Evolutionary conservation across 2,797 vertebrate species (phyloP).

Genomic region (Molossus alvarezi): DNA sequence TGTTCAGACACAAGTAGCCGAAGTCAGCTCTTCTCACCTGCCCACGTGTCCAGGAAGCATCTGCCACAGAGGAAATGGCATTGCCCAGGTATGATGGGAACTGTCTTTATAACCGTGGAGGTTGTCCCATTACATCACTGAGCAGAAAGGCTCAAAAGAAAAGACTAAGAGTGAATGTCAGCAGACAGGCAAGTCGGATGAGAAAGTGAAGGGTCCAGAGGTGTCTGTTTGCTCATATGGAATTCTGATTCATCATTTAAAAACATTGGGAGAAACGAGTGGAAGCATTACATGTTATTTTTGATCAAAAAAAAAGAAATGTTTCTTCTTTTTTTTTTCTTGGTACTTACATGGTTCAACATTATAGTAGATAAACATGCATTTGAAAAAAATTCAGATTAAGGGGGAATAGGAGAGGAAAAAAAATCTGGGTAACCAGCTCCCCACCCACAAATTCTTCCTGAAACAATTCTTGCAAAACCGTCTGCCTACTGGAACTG

Average conservation of each 20-base stretch:
- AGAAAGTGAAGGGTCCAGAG: conserved; percentile 9
- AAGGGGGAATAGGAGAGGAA: conserved; percentile 23
- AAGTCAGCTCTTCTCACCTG: conserved; percentile 79
- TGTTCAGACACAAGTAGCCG: neutral
- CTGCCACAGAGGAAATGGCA: conserved; percentile 69
- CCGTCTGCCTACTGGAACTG: conserved; percentile 88
- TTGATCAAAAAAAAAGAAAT: conserved; percentile 65
- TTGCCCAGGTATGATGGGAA: conserved; percentile 79
- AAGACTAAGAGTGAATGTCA: neutral
- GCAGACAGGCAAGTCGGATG: neutral
- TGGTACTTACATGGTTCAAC: conserved; percentile 78
- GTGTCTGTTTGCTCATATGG: conserved; percentile 7
- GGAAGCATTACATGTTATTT: conserved; percentile 80
- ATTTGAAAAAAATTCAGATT: conserved; percentile 85
- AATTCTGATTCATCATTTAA: conserved; percentile 80
- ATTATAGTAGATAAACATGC: conserved; percentile 79
- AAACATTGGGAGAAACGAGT: conserved; percentile 69
- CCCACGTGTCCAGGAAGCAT: conserved; percentile 78
- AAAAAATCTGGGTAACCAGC: conserved; percentile 79
- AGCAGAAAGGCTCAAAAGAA: conserved; percentile 35
- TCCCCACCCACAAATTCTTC: conserved; percentile 87
- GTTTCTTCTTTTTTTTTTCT: neutral
- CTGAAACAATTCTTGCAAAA: conserved; percentile 87
- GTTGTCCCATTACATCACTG: conserved; percentile 55
- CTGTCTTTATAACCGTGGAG: neutral